Evolutionary conservation across 2,113 vertebrate genomes (phyloP).

Genomic region (Columba livia): DNA sequence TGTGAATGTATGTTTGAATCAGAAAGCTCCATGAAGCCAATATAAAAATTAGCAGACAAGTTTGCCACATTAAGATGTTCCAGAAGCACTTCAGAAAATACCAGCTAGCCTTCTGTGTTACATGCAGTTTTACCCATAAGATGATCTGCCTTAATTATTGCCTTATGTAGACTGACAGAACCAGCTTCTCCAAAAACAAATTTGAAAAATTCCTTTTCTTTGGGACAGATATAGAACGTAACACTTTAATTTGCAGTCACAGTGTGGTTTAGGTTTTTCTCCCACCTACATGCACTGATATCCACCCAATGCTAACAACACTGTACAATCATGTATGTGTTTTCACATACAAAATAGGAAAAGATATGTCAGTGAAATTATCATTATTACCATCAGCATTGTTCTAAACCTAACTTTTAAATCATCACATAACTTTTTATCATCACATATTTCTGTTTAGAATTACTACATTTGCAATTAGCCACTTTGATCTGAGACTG

Average conservation of each 20-base stretch:
- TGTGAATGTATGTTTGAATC: background rate
- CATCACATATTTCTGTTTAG: background rate
- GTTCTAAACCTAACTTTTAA: background rate
- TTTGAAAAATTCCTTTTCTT: background rate
- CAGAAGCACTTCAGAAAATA: background rate
- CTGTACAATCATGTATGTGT: background rate
- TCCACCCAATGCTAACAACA: background rate
- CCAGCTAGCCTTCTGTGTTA: background rate
- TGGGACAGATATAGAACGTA: background rate
- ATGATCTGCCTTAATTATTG: background rate
- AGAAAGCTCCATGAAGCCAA: background rate
- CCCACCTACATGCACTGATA: background rate
- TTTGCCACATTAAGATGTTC: background rate
- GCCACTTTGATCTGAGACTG: background rate
- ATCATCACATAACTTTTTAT: background rate
- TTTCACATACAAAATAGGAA: background rate
- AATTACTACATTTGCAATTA: background rate
- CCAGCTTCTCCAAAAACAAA: background rate
- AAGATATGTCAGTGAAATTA: background rate
- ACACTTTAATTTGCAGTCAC: background rate
- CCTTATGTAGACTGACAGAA: background rate
- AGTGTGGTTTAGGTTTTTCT: background rate
- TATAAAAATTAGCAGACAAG: background rate
- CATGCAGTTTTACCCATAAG: background rate
- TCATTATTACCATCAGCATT: background rate